Conservation (phyloP, 2,113 vertebrate genomes). For the Isurus oxyrinchus region DNA sequence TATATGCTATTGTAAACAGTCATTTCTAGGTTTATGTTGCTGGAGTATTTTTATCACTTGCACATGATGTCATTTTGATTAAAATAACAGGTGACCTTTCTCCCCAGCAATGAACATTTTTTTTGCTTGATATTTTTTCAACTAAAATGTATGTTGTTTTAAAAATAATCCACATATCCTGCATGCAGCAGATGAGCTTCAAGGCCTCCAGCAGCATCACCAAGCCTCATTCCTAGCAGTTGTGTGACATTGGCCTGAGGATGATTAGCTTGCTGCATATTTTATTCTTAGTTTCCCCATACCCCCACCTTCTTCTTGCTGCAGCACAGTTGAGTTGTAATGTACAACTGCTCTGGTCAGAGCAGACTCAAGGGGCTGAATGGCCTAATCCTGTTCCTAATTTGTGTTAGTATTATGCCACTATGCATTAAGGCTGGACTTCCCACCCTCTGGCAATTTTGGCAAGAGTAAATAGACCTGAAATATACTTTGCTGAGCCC, state of each 20-base stretch:
- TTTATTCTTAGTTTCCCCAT: background rate
- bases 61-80: background rate
- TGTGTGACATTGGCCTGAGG: background rate
- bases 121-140: background rate
- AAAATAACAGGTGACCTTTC: background rate
- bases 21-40: background rate
- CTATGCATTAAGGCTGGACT: background rate
- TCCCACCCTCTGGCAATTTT: background rate
- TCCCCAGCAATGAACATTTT: background rate
- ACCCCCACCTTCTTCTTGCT: too few relatives aligned
- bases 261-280: background rate
- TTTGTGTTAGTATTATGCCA: background rate
- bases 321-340: background rate
- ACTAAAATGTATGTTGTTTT: background rate
- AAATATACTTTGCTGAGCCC: background rate
- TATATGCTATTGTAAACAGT: background rate
- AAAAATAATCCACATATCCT: background rate
- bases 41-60: background rate
- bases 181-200: background rate
- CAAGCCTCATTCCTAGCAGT: background rate
- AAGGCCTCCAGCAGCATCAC: background rate
- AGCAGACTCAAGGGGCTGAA: too few relatives aligned
- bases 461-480: background rate
- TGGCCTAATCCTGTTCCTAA: background rate
- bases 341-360: background rate